These are phyloP conservation scores for Alca torda DNA, from an alignment of 2,797 vertebrate genomes.

Conservation along the genomic window DNA sequence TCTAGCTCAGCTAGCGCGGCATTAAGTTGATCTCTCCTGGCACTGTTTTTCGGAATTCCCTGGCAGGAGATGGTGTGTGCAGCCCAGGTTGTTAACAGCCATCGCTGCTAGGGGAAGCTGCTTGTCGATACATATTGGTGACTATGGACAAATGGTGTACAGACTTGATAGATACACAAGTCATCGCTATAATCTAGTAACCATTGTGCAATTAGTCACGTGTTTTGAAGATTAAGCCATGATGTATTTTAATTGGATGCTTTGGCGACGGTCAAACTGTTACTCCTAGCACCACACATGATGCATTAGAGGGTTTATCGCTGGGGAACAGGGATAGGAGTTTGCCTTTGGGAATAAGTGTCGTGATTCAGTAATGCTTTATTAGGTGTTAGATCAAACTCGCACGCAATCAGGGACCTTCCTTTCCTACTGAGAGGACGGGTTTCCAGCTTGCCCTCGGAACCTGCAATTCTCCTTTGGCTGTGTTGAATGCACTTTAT, in stretches of 20 bases:
- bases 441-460: not conserved
- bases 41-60: not conserved
- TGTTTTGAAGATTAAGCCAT: not conserved
- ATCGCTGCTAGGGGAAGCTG: not conserved
- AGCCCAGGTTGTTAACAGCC: not conserved
- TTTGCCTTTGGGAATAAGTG: not conserved
- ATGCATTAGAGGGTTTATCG: rapidly evolving
- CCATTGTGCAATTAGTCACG: not conserved
- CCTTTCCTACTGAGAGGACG: rapidly evolving
- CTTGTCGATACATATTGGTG: not conserved
- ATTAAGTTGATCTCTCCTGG: rapidly evolving
- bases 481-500: not conserved
- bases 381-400: not conserved
- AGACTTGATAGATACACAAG: too few relatives aligned
- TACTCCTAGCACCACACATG: not conserved
- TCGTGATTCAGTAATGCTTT: not conserved
- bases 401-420: not conserved
- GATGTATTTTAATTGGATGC: not conserved
- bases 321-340: not conserved
- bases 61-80: not conserved
- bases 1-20: not conserved
- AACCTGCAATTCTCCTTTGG: not conserved
- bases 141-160: not conserved
- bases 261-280: not conserved
- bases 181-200: rapidly evolving